These are phyloP conservation scores for Ips typographus DNA, from an alignment of 1,140 invertebrate species.

Conservation along the genomic window DNA sequence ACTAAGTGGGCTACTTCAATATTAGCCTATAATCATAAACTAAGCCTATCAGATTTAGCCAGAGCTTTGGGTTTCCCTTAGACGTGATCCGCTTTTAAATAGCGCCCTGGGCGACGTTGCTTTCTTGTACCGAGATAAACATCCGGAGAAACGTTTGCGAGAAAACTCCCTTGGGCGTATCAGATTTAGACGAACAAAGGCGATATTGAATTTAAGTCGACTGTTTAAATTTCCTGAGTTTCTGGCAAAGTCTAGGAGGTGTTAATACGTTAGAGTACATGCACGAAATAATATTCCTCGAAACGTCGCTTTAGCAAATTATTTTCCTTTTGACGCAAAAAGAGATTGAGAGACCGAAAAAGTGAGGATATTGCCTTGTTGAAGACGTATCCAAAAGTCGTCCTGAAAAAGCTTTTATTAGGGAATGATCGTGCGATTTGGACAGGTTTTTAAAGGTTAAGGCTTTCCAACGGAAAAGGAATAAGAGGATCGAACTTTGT, in stretches of 20 bases:
- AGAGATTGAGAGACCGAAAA: neutral
- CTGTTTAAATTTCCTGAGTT: conserved; percentile 8
- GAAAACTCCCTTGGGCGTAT: conserved; percentile 6
- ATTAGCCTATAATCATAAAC: no score
- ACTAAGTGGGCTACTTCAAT: no score
- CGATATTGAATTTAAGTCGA: conserved; percentile 13
- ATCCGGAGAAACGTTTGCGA: neutral
- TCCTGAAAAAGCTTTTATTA: conserved; percentile 5
- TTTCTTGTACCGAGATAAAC: conserved; percentile 17
- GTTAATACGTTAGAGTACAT: neutral
- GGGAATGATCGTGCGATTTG: conserved; percentile 1
- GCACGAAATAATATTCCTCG: neutral
- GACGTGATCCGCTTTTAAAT: conserved; percentile 18
- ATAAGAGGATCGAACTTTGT: no score
- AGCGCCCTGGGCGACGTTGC: conserved; percentile 5
- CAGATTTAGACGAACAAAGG: conserved; percentile 9
- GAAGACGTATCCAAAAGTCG: conserved; percentile 1
- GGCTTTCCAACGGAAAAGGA: no score
- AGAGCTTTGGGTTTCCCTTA: neutral
- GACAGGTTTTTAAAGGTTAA: neutral
- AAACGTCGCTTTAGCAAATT: neutral
- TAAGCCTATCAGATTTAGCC: no score
- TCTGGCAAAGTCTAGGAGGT: neutral
- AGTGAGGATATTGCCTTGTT: conserved; percentile 9
- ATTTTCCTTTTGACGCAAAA: conserved; percentile 1